phyloP scores from a whole-genome alignment of 2,888 invertebrate species.

The Drosophila subsilvestris region DNA sequence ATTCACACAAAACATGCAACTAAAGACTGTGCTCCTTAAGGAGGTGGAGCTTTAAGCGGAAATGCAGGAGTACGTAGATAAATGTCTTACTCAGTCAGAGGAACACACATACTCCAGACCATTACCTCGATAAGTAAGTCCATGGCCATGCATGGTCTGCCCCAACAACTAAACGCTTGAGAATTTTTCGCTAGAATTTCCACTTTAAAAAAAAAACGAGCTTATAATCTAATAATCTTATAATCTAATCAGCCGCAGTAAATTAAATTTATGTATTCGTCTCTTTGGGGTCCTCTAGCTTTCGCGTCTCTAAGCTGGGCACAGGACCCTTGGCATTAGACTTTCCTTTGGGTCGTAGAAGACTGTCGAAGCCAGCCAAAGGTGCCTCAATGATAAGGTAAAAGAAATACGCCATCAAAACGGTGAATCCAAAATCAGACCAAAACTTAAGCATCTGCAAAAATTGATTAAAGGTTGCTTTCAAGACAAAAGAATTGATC shows the following conservation, averaged over 20 bases:
- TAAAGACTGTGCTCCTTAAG: constrained; percentile 25
- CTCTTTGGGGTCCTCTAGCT: not conserved
- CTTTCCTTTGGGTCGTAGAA: constrained; percentile 7
- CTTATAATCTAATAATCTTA: not conserved
- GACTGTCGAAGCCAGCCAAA: constrained; percentile 24
- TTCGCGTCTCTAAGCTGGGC: not conserved
- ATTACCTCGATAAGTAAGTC: not conserved
- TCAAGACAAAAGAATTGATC: not conserved
- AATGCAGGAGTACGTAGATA: constrained; percentile 54
- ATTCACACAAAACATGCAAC: constrained; percentile 65
- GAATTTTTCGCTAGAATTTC: not conserved
- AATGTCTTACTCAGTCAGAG: constrained; percentile 69
- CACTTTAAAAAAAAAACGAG: not conserved
- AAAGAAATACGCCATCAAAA: constrained; percentile 46
- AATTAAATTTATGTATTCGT: not conserved
- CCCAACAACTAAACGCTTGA: not conserved
- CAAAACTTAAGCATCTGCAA: constrained; percentile 70
- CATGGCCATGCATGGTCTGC: not conserved
- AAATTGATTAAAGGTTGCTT: too few species aligned
- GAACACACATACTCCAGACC: not conserved
- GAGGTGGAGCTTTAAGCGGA: constrained; percentile 47
- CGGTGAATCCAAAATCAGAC: constrained; percentile 70
- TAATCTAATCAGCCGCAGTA: not conserved
- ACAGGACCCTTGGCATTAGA: not conserved
- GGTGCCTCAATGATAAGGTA: constrained; percentile 53